Percentiles rank a stretch among this genome's conserved stretches.
Evolutionary conservation across 2,113 vertebrate species (phyloP).

Genomic region (Salminus brasiliensis): DNA sequence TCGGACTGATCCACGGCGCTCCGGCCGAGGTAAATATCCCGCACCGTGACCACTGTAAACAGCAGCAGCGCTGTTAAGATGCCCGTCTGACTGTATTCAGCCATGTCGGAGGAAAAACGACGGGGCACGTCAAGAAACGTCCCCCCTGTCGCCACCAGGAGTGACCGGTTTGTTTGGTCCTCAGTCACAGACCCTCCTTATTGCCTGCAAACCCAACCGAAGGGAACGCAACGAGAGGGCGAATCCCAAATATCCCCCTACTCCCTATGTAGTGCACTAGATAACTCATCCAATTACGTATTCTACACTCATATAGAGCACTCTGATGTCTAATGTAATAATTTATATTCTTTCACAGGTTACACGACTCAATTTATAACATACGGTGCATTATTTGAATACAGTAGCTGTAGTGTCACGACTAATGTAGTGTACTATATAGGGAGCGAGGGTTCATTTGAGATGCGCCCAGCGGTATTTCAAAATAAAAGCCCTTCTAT

Average conservation of each 20-base stretch:
- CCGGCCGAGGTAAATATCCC: slow-evolving; percentile 73
- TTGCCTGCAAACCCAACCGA: neutral
- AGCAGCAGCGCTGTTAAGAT: slow-evolving; percentile 74
- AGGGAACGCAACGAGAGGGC: too few relatives aligned
- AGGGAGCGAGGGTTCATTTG: too few relatives aligned
- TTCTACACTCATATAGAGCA: too few relatives aligned
- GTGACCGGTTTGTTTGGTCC: neutral
- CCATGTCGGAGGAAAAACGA: slow-evolving; percentile 60
- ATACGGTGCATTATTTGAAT: too few relatives aligned
- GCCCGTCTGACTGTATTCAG: slow-evolving; percentile 71
- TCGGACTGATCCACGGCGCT: slow-evolving; percentile 43
- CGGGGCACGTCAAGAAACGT: neutral
- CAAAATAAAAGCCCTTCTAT: slow-evolving; percentile 38
- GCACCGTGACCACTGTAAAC: slow-evolving; percentile 71
- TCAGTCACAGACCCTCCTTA: neutral
- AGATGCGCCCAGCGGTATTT: neutral
- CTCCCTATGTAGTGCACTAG: too few relatives aligned
- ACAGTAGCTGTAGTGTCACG: too few relatives aligned
- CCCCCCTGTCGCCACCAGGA: neutral
- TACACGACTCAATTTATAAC: too few relatives aligned
- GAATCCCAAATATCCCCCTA: too few relatives aligned
- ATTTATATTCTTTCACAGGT: too few relatives aligned
- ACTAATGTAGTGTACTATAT: too few relatives aligned
- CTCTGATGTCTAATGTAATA: too few relatives aligned
- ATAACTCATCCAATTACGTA: too few relatives aligned